Conservation (phyloP, 2,888 invertebrate genomes). For the Pollenia labialis region DNA sequence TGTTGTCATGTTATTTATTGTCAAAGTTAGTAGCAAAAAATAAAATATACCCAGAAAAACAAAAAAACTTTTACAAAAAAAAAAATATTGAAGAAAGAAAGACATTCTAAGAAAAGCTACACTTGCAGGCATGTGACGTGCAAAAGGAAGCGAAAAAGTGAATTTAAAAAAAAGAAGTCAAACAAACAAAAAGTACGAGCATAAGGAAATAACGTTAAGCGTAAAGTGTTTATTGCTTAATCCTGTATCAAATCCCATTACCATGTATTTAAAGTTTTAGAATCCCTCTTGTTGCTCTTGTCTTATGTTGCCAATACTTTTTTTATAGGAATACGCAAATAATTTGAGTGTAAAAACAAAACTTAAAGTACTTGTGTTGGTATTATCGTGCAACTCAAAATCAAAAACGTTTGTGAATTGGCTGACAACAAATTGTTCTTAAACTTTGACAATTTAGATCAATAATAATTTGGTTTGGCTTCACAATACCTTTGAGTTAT, state of each 20-base stretch:
- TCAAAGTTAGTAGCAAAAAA: slow-evolving; percentile 51
- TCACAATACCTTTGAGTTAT: background rate
- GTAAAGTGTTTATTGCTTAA: slow-evolving; percentile 67
- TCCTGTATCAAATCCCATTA: slow-evolving; percentile 62
- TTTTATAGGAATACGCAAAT: background rate
- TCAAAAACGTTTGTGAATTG: slow-evolving; percentile 21
- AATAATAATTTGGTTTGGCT: background rate
- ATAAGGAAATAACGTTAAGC: slow-evolving; percentile 58
- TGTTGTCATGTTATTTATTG: slow-evolving; percentile 63
- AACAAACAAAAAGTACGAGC: slow-evolving; percentile 53
- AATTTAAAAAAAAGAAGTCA: slow-evolving; percentile 30
- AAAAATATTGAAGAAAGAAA: background rate
- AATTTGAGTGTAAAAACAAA: background rate
- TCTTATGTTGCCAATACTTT: slow-evolving; percentile 34
- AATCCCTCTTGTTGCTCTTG: slow-evolving; percentile 42
- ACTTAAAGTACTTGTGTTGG: slow-evolving; percentile 8
- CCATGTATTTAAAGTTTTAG: slow-evolving; percentile 55
- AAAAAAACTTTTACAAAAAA: slow-evolving; percentile 12
- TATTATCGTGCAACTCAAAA: slow-evolving; percentile 2
- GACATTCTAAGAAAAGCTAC: background rate
- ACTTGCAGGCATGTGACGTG: slow-evolving; percentile 36
- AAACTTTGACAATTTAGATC: slow-evolving; percentile 18
- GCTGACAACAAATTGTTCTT: slow-evolving; percentile 1
- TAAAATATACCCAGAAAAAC: slow-evolving; percentile 2
- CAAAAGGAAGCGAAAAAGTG: slow-evolving; percentile 10